Evolutionary conservation across 2,113 vertebrate species (phyloP).

Genomic region (Psammodynastes pulverulentus): DNA sequence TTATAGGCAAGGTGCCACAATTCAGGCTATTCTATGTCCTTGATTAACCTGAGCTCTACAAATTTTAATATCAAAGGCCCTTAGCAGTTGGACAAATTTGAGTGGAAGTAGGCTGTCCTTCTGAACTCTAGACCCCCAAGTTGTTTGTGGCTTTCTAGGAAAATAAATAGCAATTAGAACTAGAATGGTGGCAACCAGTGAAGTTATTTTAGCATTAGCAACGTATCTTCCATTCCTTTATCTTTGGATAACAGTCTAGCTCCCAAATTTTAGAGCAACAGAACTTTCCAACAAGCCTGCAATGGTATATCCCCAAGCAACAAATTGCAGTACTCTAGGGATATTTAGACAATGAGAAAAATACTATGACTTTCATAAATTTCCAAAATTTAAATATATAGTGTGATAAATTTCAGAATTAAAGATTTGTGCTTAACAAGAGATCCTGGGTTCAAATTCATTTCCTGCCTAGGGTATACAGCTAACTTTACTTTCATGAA

Average conservation of each 20-base stretch:
- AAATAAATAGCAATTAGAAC: not conserved
- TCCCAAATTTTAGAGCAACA: not conserved
- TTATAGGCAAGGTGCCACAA: not conserved
- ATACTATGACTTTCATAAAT: not conserved
- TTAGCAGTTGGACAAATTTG: not conserved
- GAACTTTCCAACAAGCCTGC: not conserved
- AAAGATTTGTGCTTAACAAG: not conserved
- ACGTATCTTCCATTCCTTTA: not conserved
- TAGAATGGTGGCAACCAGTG: not conserved
- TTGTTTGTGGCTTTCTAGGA: not conserved
- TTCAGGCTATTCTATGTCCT: not conserved
- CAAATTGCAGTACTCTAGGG: not conserved
- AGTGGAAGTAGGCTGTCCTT: not conserved
- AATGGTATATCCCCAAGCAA: not conserved
- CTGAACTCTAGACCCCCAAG: not conserved
- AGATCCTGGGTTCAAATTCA: not conserved
- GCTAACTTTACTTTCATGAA: not conserved
- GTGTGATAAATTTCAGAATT: not conserved
- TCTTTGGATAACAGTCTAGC: not conserved
- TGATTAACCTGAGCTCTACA: not conserved
- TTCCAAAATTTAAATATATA: not conserved
- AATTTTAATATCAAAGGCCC: not conserved
- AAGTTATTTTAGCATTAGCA: not conserved
- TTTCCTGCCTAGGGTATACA: not conserved
- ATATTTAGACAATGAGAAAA: not conserved